Percentiles rank a stretch among this genome's conserved stretches.
Conservation (phyloP, 2,113 vertebrate species). For the Candoia aspera region DNA sequence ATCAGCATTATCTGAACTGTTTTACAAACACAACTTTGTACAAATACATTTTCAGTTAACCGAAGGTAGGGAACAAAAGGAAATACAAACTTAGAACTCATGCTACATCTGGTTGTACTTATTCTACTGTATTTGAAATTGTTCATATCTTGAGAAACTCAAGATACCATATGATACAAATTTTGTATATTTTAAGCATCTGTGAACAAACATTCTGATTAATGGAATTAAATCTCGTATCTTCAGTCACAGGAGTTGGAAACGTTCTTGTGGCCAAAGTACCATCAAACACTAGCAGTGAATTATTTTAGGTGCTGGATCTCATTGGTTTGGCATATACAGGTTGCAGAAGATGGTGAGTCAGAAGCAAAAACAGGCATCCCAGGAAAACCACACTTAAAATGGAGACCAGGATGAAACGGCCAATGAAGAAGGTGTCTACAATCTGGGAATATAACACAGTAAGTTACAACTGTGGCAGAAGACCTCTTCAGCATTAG, state of each 20-base stretch:
- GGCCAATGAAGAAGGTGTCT: slow-evolving; percentile 87
- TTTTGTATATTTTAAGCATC: neutral
- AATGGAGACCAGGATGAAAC: slow-evolving; percentile 83
- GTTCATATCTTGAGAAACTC: neutral
- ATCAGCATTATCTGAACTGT: neutral
- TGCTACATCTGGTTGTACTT: neutral
- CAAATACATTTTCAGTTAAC: neutral
- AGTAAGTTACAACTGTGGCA: rapidly evolving
- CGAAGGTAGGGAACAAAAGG: neutral
- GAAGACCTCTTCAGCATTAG: rapidly evolving
- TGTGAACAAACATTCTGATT: neutral
- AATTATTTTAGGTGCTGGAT: slow-evolving; percentile 24
- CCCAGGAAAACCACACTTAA: slow-evolving; percentile 74
- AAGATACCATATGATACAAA: neutral
- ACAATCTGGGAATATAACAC: slow-evolving; percentile 74
- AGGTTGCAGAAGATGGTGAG: slow-evolving; percentile 84
- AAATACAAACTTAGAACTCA: neutral
- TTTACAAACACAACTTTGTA: neutral
- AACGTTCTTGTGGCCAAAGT: neutral
- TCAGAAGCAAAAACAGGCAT: slow-evolving; percentile 82
- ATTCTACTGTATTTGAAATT: neutral
- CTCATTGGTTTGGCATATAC: slow-evolving; percentile 83
- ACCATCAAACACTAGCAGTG: too few relatives aligned
- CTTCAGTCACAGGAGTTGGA: too few relatives aligned
- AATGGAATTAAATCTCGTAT: neutral